Evolutionary conservation across 2,797 vertebrate genomes (phyloP), one percentile per base, ranked within the genome.

Genomic region (Bovichtus diacanthus): DNA sequence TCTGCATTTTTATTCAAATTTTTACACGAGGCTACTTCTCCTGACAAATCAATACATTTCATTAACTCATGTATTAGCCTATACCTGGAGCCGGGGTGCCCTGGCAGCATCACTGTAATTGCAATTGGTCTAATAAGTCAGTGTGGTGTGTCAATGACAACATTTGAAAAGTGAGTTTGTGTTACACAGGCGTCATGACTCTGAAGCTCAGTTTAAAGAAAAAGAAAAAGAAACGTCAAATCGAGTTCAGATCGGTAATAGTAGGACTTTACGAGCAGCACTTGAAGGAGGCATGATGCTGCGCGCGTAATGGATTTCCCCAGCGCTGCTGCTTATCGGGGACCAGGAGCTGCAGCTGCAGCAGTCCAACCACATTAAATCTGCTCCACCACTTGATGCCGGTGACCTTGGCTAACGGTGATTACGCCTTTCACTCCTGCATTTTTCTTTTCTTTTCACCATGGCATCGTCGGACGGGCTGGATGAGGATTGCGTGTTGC

Each of bases 391-490:
- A 76, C 86, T 90, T 84, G 70, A 87, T 88, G 90, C 88, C 82
- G 72, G 64, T 89, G 90, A 95, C 94, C 94, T 95, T 94, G 94
- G 85, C 86, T 58, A 84, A 59, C 90, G 74, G 82, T 61, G 90
- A 81, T 87, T 46, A 36, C 77, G 68, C 73, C 81, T 79, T 0
- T 41, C 70, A 2, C 5, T 38, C 46, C 41, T 34, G 29, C 60
- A 1, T 63, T 41, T 75, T 47, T 77, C 53, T 55, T 41, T 25
- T 44, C 2, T 61, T 2, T 25, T 67, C 90, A 86, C 77, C 94
- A 98, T 99, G 97, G 97, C 97, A 91, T 94, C 96, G 72, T 95
- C 95, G 46, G 94, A 96, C 90, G 96, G 94, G 89, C 87, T 90
- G 81, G 95, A 95, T 18, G 95, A 96, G 70, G 93, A 95, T 74